Evolutionary conservation across 1,140 invertebrate species (phyloP), one percentile per base, ranked within the genome.

Genomic region (Propsilocerus akamusi): DNA sequence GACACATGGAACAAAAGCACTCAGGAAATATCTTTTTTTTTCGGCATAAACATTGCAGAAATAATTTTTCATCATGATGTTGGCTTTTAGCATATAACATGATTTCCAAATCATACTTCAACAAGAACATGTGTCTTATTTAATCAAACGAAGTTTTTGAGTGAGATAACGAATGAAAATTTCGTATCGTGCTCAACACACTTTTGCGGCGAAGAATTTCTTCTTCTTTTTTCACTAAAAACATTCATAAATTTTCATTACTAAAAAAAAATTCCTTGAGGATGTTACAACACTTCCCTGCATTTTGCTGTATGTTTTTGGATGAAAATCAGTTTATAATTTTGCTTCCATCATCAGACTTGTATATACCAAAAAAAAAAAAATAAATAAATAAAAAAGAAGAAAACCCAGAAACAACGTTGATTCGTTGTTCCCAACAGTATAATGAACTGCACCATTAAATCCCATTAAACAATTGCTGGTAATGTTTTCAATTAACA

Each of bases 401-500:
- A n/a, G n/a, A n/a, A n/a, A n/a, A n/a, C n/a, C n/a, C n/a, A n/a
- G n/a, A n/a, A n/a, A n/a, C n/a, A n/a, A n/a, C n/a, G n/a, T n/a
- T n/a, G n/a, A n/a, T n/a, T n/a, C n/a, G n/a, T n/a, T n/a, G n/a
- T n/a, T n/a, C n/a, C n/a, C n/a, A n/a, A n/a, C n/a, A n/a, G n/a
- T n/a, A n/a, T 41, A 41, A 41, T 41, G 34, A 41, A 41, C 34
- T 41, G 34, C 34, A 41, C 17, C 34, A 41, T 41, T 41, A n/a
- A n/a, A n/a, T n/a, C n/a, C n/a, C n/a, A n/a, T n/a, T 41, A 41
- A 41, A 41, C 34, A 41, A 41, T 41, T 41, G n/a, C n/a, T n/a
- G n/a, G n/a, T n/a, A n/a, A n/a, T 41, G 34, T 41, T 41, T 41
- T 41, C 34, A 41, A 41, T 41, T 41, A 41, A 41, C 34, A 41